These are phyloP conservation scores for Chrysomallon squamiferum DNA, from an alignment of 1,140 invertebrate genomes.

Conservation along the genomic window DNA sequence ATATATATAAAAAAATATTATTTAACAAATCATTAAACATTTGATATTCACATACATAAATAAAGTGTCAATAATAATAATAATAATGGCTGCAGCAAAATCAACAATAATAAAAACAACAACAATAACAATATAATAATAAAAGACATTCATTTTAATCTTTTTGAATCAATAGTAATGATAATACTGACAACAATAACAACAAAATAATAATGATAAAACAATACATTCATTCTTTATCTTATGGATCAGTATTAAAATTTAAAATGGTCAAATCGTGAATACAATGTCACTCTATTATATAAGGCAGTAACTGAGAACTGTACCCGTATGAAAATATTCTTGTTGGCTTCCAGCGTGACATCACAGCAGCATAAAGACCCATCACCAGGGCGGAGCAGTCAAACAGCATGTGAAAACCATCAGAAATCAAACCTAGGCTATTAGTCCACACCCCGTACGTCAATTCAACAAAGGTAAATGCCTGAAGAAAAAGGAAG, in stretches of 20 bases:
- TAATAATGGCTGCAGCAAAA: too few species aligned
- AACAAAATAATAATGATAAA: too few species aligned
- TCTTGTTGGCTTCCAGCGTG: slow-evolving; percentile 90
- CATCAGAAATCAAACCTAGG: slow-evolving; percentile 92
- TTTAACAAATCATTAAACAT: background rate
- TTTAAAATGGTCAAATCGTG: too few species aligned
- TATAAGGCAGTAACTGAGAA: too few species aligned
- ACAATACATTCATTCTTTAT: too few species aligned
- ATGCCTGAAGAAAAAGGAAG: slow-evolving; percentile 47
- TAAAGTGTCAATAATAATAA: background rate
- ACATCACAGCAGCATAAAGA: slow-evolving; percentile 84
- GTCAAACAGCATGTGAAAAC: slow-evolving; percentile 99
- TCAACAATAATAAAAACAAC: too few species aligned
- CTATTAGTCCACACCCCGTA: slow-evolving; percentile 98
- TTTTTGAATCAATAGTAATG: too few species aligned
- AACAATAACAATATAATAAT: too few species aligned
- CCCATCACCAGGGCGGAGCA: slow-evolving; percentile 94
- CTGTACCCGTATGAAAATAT: slow-evolving; percentile 91
- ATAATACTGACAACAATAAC: too few species aligned
- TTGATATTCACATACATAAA: background rate
- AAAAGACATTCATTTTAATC: too few species aligned
- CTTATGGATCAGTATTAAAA: too few species aligned
- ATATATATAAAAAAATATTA: background rate
- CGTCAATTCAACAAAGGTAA: slow-evolving; percentile 90
- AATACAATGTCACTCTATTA: too few species aligned